phyloP scores from a whole-genome alignment of 2,888 invertebrate species.

The Dorcus parallelipipedus region DNA sequence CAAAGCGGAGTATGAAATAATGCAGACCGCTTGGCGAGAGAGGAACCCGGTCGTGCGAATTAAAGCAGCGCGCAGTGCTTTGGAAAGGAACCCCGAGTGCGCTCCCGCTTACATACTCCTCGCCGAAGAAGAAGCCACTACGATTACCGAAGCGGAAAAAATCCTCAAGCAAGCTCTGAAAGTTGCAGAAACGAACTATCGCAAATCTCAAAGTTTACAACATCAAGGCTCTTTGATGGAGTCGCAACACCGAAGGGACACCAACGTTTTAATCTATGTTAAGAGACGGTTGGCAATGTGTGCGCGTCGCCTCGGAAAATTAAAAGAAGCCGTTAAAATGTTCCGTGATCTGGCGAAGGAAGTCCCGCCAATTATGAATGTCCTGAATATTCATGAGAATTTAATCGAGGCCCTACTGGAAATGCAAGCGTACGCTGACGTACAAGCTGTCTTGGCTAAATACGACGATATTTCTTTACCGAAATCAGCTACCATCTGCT shows the following conservation, averaged over 20 bases:
- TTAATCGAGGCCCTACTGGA: slow-evolving; percentile 92
- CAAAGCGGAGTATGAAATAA: slow-evolving; percentile 86
- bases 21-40: slow-evolving; percentile 97
- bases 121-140: slow-evolving; percentile 95
- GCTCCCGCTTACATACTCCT: slow-evolving; percentile 91
- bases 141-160: slow-evolving; percentile 84
- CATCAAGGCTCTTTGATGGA: slow-evolving; percentile 74
- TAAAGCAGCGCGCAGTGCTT: slow-evolving; percentile 84
- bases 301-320: slow-evolving; percentile 86
- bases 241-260: slow-evolving; percentile 79
- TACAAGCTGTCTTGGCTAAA: slow-evolving; percentile 86
- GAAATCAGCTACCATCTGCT: slow-evolving; percentile 92
- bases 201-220: slow-evolving; percentile 75
- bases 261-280: slow-evolving; percentile 91
- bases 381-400: slow-evolving; percentile 93
- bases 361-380: slow-evolving; percentile 90
- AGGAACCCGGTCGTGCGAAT: slow-evolving; percentile 86
- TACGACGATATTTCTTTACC: slow-evolving; percentile 93
- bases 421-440: slow-evolving; percentile 95
- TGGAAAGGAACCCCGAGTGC: slow-evolving; percentile 86
- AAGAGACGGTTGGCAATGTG: slow-evolving; percentile 96
- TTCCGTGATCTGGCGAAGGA: slow-evolving; percentile 96
- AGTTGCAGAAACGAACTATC: slow-evolving; percentile 72
- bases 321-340: slow-evolving; percentile 94
- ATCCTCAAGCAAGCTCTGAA: slow-evolving; percentile 79